Base-by-base conservation (phyloP, 1,140 invertebrate species). In the Drosophila grimshawi region DNA sequence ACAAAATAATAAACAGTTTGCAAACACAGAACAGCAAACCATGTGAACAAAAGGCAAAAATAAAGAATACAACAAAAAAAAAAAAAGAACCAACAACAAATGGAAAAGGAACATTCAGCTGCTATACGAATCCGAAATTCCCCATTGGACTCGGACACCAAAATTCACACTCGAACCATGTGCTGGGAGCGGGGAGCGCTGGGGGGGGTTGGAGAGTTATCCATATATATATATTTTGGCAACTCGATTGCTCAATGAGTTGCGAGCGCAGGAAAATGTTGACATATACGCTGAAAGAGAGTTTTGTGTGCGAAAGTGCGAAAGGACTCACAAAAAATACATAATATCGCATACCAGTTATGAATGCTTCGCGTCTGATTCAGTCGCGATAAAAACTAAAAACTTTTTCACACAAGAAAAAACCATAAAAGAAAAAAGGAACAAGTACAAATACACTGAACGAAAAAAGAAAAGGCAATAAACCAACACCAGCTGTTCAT, bases 241-340 rank as follows among this genome's bases (percentile, higher is more conserved):
- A 78, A 74, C 76, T 75, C 56, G 76, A 78, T 70, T 78, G 76
- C 61, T 78, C 76, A 78, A 78, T 78, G 71, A 78, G 65, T 78
- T 78, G 76, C 68, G 71, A 75, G 69, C 65, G 60, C 60, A 63
- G 71, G 69, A 74, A 69, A 64, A 69, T 70, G 70, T 77, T 77
- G 67, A 63, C 70, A 76, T 65, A 76, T 74, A 77, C 74, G 63
- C 75, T 68, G 45, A 66, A 72, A 46, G 37, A 37, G 39, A 62
- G 29, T n/a, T n/a, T n/a, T n/a, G n/a, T n/a, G n/a, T n/a, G n/a
- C n/a, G 29, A 56, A 10, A 0, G 39, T 35, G 52, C 5, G 39
- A 5, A 11, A 66, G 29, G 56, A 46, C 8, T 4, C 11, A 39
- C 30, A 10, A 65, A 52, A 70, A 71, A 51, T 43, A 7, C 45